These are phyloP conservation scores for Lithobates sylvaticus DNA, from an alignment of 2,797 vertebrate genomes.

Conservation along the genomic window DNA sequence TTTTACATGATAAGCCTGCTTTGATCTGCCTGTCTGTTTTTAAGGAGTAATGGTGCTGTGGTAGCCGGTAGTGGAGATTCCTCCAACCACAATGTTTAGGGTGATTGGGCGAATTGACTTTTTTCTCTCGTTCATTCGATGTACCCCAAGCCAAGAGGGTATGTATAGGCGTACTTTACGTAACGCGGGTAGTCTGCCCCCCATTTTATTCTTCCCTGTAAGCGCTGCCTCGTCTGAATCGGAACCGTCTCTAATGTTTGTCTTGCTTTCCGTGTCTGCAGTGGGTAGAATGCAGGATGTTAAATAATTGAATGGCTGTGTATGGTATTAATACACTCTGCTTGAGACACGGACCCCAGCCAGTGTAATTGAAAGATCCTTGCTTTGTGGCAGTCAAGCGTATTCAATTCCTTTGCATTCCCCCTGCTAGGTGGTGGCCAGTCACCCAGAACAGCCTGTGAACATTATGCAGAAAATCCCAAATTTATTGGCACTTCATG, in stretches of 20 bases:
- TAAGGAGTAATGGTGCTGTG: no score
- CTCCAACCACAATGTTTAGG: no score
- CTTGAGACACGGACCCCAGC: slow-evolving; percentile 43
- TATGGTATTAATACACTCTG: slow-evolving; percentile 54
- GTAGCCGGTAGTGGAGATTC: no score
- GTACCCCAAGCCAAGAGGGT: no score
- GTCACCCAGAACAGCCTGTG: slow-evolving; percentile 42
- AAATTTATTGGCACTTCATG: slow-evolving; percentile 33
- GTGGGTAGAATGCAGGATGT: background rate
- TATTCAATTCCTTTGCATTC: slow-evolving; percentile 36
- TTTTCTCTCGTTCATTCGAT: no score
- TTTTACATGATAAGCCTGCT: no score
- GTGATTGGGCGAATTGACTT: no score
- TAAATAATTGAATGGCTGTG: slow-evolving; percentile 50
- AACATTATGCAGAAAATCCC: slow-evolving; percentile 44
- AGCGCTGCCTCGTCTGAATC: background rate
- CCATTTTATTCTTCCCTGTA: background rate
- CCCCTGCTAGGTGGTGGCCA: slow-evolving; percentile 41
- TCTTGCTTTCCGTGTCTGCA: background rate
- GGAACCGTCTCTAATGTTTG: background rate
- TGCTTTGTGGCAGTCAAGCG: slow-evolving; percentile 44
- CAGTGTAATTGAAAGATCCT: slow-evolving; percentile 56
- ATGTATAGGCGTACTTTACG: no score
- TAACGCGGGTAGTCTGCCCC: no score
- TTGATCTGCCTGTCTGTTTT: no score